Conservation (phyloP, 2,888 invertebrate species). For the Phyto melanocephala region DNA sequence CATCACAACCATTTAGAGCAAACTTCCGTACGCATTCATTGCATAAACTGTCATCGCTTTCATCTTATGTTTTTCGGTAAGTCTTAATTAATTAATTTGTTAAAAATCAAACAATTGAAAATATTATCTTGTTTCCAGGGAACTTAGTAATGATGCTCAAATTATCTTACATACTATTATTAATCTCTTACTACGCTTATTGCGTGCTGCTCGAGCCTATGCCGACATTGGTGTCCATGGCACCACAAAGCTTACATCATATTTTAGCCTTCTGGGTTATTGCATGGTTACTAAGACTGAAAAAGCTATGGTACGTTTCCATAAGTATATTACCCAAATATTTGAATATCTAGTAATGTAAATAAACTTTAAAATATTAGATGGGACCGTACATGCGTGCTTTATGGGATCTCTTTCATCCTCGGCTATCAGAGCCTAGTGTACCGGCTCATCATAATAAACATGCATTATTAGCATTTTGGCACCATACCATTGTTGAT, state of each 20-base stretch:
- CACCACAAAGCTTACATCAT: slow-evolving; percentile 93
- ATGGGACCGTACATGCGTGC: slow-evolving; percentile 95
- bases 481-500: slow-evolving; percentile 95
- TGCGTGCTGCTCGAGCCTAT: slow-evolving; percentile 91
- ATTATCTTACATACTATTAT: slow-evolving; percentile 84
- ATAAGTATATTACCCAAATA: not conserved
- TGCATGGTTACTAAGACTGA: slow-evolving; percentile 94
- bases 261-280: slow-evolving; percentile 94
- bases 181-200: slow-evolving; percentile 85
- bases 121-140: slow-evolving; percentile 68
- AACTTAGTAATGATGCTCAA: slow-evolving; percentile 81
- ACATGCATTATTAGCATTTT: slow-evolving; percentile 93
- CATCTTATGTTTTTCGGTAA: slow-evolving; percentile 74
- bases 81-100: not conserved
- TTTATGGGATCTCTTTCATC: slow-evolving; percentile 96
- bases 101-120: not conserved
- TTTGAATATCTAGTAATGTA: not conserved
- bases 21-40: slow-evolving; percentile 85
- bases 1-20: slow-evolving; percentile 93
- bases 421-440: slow-evolving; percentile 94
- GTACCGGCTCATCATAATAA: slow-evolving; percentile 97
- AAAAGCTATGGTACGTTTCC: slow-evolving; percentile 89
- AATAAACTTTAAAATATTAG: slow-evolving; percentile 80
- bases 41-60: slow-evolving; percentile 75
- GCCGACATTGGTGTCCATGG: slow-evolving; percentile 92